Percentiles rank a stretch among this genome's conserved stretches.
These are phyloP conservation scores for Paedocypris sp. DNA, from an alignment of 2,113 vertebrate species.

Conservation along the genomic window DNA sequence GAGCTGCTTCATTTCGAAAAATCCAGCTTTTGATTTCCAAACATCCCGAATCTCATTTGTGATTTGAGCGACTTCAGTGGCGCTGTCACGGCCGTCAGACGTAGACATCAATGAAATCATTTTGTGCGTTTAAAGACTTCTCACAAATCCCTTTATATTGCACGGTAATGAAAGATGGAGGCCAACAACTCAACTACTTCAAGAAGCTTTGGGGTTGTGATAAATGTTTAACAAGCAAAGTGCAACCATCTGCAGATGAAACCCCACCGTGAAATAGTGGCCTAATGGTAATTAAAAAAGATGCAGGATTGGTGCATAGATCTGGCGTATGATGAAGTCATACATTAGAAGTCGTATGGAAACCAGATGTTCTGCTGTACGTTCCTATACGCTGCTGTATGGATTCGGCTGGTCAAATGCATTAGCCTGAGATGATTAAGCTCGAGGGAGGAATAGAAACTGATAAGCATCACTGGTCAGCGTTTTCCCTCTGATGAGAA, in stretches of 20 bases:
- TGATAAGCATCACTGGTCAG: conserved; percentile 17
- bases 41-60: no score
- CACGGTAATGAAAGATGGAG: neutral
- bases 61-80: no score
- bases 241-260: conserved; percentile 34
- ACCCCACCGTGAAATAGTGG: conserved; percentile 7
- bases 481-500: conserved; percentile 7
- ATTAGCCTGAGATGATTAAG: conserved; percentile 18
- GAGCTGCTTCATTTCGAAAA: no score
- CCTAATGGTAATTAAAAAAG: conserved; percentile 30
- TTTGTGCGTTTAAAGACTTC: neutral
- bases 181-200: neutral
- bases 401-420: conserved; percentile 8
- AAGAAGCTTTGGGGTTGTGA: conserved; percentile 23
- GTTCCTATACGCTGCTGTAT: conserved; percentile 4
- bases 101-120: neutral
- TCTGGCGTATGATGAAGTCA: conserved; percentile 18
- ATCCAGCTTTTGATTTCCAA: no score
- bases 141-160: neutral
- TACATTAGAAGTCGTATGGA: conserved; percentile 28
- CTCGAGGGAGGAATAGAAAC: neutral
- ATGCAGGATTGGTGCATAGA: conserved; percentile 28
- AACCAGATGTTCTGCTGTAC: conserved; percentile 19
- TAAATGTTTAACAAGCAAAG: conserved; percentile 23
- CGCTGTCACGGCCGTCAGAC: neutral